phyloP scores from a whole-genome alignment of 2,888 invertebrate species.

The Tetragonula carbonaria region DNA sequence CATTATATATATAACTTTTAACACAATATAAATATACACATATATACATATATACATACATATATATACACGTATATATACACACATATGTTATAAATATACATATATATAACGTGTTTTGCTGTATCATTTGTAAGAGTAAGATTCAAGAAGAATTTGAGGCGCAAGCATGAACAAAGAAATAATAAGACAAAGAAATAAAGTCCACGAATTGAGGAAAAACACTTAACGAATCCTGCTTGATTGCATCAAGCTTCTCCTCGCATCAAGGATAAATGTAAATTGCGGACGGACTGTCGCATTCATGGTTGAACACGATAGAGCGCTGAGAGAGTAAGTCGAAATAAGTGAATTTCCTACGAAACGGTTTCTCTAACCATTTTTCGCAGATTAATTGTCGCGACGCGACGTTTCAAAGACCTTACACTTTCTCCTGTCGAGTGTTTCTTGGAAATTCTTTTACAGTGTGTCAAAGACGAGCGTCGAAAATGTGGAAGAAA shows the following conservation, averaged over 20 bases:
- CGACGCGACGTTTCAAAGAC: not conserved
- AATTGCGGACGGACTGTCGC: not conserved
- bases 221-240: not conserved
- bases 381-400: not conserved
- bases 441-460: not conserved
- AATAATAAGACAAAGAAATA: not conserved
- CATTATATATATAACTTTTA: too few relatives aligned
- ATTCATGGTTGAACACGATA: not conserved
- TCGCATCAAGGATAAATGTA: slow-evolving; percentile 41
- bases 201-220: not conserved
- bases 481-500: too few relatives aligned
- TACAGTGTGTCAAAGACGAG: not conserved
- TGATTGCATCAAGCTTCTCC: slow-evolving; percentile 9
- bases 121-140: not conserved
- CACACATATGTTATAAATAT: too few relatives aligned
- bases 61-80: too few relatives aligned
- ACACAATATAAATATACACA: too few relatives aligned
- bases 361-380: not conserved
- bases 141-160: not conserved
- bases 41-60: too few relatives aligned
- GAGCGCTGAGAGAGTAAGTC: not conserved
- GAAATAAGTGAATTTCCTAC: not conserved
- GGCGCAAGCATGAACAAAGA: too few relatives aligned
- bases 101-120: too few relatives aligned
- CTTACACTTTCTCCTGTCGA: not conserved